Conservation (phyloP, 2,797 vertebrate genomes). For the Phalloptychus januarius region DNA sequence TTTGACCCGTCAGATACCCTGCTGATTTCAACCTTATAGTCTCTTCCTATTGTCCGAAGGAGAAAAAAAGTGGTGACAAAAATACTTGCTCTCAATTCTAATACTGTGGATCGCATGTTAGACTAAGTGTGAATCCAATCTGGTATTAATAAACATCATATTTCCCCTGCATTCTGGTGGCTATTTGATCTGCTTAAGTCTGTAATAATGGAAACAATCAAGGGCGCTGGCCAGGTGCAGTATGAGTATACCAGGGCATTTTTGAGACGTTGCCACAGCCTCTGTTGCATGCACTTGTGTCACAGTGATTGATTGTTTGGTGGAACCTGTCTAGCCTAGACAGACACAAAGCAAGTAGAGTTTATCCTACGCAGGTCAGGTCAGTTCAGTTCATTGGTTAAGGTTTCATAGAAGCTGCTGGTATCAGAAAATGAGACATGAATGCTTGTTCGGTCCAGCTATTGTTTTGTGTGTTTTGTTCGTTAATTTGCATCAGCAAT, state of each 20-base stretch:
- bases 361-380: conserved; percentile 21
- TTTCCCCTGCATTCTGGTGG: conserved; percentile 35
- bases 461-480: conserved; percentile 28
- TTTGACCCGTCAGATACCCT: conserved; percentile 46
- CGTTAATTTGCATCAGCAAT: conserved; percentile 57
- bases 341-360: conserved; percentile 52
- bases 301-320: conserved; percentile 64
- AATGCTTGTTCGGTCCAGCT: conserved; percentile 22
- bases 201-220: conserved; percentile 38
- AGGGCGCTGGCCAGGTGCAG: conserved; percentile 55
- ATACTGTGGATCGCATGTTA: conserved; percentile 15
- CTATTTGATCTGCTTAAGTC: conserved; percentile 36
- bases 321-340: conserved; percentile 56
- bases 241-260: conserved; percentile 32
- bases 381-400: conserved; percentile 54
- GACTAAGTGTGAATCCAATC: conserved; percentile 8
- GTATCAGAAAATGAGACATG: conserved; percentile 29
- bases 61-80: conserved; percentile 43
- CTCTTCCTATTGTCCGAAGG: conserved; percentile 19
- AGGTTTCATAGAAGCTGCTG: conserved; percentile 44
- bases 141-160: conserved; percentile 23
- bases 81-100: conserved; percentile 32
- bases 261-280: conserved; percentile 55
- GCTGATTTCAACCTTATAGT: conserved; percentile 33
- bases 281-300: conserved; percentile 61